A percentile compares a stretch with the other conserved stretches of the same genome.
Conservation (phyloP, 1,140 invertebrate genomes). For the Schlechtendalia chinensis region DNA sequence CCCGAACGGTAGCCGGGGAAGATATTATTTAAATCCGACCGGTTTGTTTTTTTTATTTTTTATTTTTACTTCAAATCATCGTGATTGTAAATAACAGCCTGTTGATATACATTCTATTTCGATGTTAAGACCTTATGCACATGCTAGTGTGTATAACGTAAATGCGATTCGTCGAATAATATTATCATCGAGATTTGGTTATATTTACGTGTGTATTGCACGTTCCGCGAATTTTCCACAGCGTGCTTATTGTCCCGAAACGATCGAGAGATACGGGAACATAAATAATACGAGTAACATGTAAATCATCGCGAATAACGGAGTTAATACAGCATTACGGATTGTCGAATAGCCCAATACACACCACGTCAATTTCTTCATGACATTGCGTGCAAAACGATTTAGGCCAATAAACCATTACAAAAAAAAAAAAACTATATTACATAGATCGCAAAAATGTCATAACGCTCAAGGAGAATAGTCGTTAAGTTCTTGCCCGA, state of each 20-base stretch:
- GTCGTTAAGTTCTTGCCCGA: not conserved
- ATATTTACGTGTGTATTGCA: not conserved
- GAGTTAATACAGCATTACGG: not conserved
- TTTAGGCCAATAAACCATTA: slow-evolving; percentile 5
- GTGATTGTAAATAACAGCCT: not conserved
- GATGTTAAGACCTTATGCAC: not conserved
- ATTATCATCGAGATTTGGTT: not conserved
- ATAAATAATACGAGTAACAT: too few species aligned
- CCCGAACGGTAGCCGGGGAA: slow-evolving; percentile 18
- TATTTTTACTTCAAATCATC: not conserved
- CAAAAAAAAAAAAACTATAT: too few species aligned
- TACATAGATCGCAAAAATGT: not conserved
- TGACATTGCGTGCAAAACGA: slow-evolving; percentile 20
- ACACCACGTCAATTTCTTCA: not conserved
- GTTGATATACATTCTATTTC: not conserved
- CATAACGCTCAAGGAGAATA: not conserved
- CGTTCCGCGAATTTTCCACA: not conserved
- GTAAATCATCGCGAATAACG: not conserved
- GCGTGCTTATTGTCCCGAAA: not conserved
- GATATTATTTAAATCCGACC: slow-evolving; percentile 6
- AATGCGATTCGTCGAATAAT: not conserved
- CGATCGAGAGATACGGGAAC: not conserved
- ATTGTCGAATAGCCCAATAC: not conserved
- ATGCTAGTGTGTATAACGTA: not conserved
- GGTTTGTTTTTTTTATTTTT: too few species aligned